Evolutionary conservation across 2,888 invertebrate genomes (phyloP), one percentile per base, ranked within the genome.

Genomic region (Drosophila mulleri): DNA sequence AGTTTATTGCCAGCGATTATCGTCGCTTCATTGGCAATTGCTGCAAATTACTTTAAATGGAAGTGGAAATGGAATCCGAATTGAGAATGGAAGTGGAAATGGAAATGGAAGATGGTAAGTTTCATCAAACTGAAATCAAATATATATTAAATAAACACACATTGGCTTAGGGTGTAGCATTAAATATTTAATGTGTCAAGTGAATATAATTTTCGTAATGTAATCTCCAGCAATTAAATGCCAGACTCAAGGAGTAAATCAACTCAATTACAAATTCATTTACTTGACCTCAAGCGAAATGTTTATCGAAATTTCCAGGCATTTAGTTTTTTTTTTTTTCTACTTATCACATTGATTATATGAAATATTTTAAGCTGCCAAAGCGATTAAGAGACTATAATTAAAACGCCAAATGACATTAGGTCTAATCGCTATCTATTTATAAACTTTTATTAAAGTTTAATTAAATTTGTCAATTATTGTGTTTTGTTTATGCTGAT

Each of bases 1-100:
- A 72, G 29, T 71, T 88, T 85, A 80, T 83, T 83, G 88, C 79
- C 67, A 75, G 77, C 81, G 88, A 88, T 84, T 84, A 88, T 72
- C 71, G 72, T 53, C 75, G 86, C 86, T 78, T 77, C 81, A 81
- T 69, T 83, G 83, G 67, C 71, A 70, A 63, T 67, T 61, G 54
- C 70, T 56, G 65, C 66, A 77, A 88, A 88, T 88, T 81, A 67
- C 75, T 77, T 77, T 45, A 64, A 80, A 76, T 67, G 37, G 32
- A 56, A 65, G 48, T 77, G 75, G 45, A 64, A 80, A 76, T 67
- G 37, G 32, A 56, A 65, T 54, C 42, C 42, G 41, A 39, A 59
- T 23, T 50, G 39, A 23, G 53, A 66, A 45, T 54, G 53, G 44
- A 52, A 70, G 56, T 39, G 57, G 29, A 20, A 42, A 39, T 59